Evolutionary conservation across 1,140 invertebrate genomes (phyloP).

Genomic region (Cherax destructor): DNA sequence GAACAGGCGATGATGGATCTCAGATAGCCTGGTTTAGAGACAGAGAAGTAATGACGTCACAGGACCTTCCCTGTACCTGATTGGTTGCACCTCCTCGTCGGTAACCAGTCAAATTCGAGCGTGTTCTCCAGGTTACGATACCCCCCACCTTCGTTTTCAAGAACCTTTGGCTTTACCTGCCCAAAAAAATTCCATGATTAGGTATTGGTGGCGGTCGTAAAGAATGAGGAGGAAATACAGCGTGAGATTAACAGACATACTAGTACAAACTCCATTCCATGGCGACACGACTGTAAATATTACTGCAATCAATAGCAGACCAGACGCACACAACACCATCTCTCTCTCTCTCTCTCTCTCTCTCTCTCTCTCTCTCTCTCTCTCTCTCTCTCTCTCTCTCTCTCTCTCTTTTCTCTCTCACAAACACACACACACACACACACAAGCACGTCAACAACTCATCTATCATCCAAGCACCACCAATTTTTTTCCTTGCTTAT

Average conservation of each 20-base stretch:
- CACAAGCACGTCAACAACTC: not conserved
- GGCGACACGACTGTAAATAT: slow-evolving; percentile 23
- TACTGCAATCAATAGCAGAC: slow-evolving; percentile 39
- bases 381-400: no score
- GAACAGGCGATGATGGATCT: slow-evolving; percentile 46
- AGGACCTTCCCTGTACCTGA: slow-evolving; percentile 24
- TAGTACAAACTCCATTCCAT: not conserved
- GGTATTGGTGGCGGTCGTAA: slow-evolving; percentile 39
- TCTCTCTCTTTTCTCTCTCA: no score
- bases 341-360: no score
- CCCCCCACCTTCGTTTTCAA: slow-evolving; percentile 35
- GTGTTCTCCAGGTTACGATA: slow-evolving; percentile 39
- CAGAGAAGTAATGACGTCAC: slow-evolving; percentile 56
- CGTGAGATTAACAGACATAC: slow-evolving; percentile 44
- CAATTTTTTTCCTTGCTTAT: no score
- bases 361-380: no score
- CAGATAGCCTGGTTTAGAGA: slow-evolving; percentile 53
- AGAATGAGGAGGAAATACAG: slow-evolving; percentile 32
- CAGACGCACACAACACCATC: not conserved
- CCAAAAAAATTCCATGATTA: slow-evolving; percentile 39
- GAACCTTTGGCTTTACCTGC: slow-evolving; percentile 50
- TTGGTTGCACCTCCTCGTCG: slow-evolving; percentile 41
- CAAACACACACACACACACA: not conserved
- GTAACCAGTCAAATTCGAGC: slow-evolving; percentile 31
- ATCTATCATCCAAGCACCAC: no score